A percentile compares a stretch with the other conserved stretches of the same genome.
Evolutionary conservation across 2,797 vertebrate genomes (phyloP).

Genomic region (Acanthiza pusilla): DNA sequence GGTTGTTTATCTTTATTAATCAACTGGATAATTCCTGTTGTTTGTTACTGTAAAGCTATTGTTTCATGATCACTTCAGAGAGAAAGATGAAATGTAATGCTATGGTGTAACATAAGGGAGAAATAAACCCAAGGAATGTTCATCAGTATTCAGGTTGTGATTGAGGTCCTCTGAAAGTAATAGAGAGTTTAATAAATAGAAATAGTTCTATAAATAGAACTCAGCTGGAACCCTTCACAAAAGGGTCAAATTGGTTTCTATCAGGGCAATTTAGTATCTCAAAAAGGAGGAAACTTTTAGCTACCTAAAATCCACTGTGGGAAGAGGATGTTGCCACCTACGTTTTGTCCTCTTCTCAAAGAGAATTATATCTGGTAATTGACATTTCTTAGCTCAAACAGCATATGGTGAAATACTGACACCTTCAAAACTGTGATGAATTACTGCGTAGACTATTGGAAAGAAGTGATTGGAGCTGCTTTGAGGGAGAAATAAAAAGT

Average conservation of each 20-base stretch:
- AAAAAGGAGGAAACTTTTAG: neutral
- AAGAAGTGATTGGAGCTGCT: neutral
- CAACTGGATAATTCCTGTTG: neutral
- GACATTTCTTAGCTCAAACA: neutral
- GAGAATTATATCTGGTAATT: neutral
- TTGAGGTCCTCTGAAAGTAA: neutral
- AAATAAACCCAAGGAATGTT: neutral
- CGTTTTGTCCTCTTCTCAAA: neutral
- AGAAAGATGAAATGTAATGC: neutral
- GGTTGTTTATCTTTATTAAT: neutral
- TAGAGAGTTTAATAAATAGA: neutral
- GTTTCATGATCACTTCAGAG: neutral
- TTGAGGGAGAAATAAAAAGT: neutral
- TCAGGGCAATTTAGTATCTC: neutral
- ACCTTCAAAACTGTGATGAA: neutral
- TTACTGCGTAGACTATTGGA: neutral
- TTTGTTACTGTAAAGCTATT: neutral
- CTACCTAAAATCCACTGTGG: neutral
- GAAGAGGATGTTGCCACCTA: neutral
- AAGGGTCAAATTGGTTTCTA: neutral
- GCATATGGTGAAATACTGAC: neutral
- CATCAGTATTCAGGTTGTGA: neutral
- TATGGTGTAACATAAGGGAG: neutral
- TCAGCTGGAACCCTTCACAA: neutral
- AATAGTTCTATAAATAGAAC: neutral